Evolutionary conservation across 2,888 invertebrate species (phyloP).

Genomic region (Tyria jacobaeae): DNA sequence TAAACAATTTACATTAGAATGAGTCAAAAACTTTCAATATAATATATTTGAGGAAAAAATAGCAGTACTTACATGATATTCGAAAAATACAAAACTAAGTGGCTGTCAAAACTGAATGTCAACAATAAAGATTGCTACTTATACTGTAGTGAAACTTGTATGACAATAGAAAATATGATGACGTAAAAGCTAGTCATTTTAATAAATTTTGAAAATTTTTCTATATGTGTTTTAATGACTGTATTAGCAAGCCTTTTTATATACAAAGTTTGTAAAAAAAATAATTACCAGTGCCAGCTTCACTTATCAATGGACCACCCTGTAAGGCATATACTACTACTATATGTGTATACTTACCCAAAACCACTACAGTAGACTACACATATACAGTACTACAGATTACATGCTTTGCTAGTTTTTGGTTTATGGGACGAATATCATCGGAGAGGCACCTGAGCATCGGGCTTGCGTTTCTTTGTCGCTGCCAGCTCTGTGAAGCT

Average conservation of each 20-base stretch:
- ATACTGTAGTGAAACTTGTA: too few relatives aligned
- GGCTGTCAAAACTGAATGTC: too few relatives aligned
- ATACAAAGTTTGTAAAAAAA: not conserved
- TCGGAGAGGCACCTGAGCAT: conserved; percentile 71
- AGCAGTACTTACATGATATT: too few relatives aligned
- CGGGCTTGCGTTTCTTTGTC: conserved; percentile 80
- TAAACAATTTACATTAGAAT: too few relatives aligned
- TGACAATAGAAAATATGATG: not conserved
- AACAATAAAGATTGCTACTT: too few relatives aligned
- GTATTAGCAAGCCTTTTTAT: not conserved
- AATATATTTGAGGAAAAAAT: too few relatives aligned
- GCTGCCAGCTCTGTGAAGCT: conserved; percentile 87
- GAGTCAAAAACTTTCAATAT: too few relatives aligned
- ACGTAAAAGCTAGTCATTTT: too few relatives aligned
- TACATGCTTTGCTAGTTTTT: conserved; percentile 61
- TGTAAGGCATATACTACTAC: conserved; percentile 8
- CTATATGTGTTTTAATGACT: not conserved
- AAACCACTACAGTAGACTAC: conserved; percentile 32
- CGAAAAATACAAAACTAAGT: too few relatives aligned
- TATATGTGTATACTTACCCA: conserved; percentile 19
- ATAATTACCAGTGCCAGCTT: not conserved
- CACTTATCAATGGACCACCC: conserved; percentile 1
- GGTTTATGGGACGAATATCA: conserved; percentile 53
- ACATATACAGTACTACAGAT: conserved; percentile 51
- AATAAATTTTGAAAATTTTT: too few relatives aligned